phyloP scores from a whole-genome alignment of 2,888 invertebrate genomes.

The Archips xylosteana region DNA sequence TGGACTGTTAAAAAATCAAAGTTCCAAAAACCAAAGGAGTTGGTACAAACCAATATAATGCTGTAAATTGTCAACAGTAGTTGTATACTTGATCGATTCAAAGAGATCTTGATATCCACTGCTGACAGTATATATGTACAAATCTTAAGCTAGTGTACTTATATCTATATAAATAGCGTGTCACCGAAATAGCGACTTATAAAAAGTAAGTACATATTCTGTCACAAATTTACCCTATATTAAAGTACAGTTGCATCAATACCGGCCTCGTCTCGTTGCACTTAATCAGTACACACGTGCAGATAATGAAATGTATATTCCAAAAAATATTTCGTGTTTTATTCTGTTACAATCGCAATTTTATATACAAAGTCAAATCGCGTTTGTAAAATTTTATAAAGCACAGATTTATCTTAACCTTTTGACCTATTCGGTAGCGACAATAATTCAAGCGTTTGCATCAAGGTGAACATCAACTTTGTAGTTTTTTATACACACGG shows the following conservation, averaged over 20 bases:
- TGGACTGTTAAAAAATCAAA: not conserved
- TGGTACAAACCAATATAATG: not conserved
- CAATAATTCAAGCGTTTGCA: not conserved
- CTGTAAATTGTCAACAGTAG: not conserved
- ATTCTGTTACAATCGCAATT: not conserved
- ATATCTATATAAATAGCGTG: constrained; percentile 4
- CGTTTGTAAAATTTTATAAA: too few relatives aligned
- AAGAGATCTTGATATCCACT: not conserved
- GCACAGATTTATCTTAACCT: too few relatives aligned
- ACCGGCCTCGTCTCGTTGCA: not conserved
- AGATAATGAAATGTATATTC: not conserved
- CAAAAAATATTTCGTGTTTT: not conserved
- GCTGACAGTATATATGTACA: not conserved
- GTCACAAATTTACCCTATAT: not conserved
- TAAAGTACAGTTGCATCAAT: not conserved
- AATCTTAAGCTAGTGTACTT: constrained; percentile 3
- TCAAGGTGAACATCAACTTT: too few relatives aligned
- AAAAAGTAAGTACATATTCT: not conserved
- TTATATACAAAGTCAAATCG: not conserved
- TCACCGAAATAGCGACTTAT: not conserved
- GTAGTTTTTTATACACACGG: too few relatives aligned
- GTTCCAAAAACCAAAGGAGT: too few relatives aligned
- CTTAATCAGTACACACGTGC: not conserved
- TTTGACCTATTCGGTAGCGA: not conserved
- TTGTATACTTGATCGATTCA: not conserved